Evolutionary conservation across 1,140 invertebrate genomes (phyloP), one percentile per base, ranked within the genome.

Genomic region (Ericerus pela): DNA sequence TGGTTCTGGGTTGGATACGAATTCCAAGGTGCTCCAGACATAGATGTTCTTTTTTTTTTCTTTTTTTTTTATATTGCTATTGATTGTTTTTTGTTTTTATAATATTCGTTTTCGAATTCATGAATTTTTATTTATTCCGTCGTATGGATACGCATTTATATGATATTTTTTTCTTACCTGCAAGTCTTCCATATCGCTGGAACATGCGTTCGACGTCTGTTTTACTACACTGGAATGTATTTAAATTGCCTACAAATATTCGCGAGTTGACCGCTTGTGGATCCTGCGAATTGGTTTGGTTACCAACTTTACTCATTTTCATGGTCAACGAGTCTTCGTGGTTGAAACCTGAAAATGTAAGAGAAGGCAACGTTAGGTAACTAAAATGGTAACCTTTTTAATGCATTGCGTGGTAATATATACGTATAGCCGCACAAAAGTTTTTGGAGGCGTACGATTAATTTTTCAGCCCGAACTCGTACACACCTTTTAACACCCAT

Each of bases 121-220:
- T 33, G 31, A 33, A 33, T 10, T 33, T 33, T 33, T 33, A 33
- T 33, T 11, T 33, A 11, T 33, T n/a, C n/a, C n/a, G n/a, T n/a
- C n/a, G n/a, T n/a, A n/a, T n/a, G n/a, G n/a, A n/a, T n/a, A n/a
- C n/a, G n/a, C n/a, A n/a, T n/a, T n/a, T n/a, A 47, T 47, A 53
- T 20, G 18, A 12, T 27, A 11, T 20, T 41, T 55, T 33, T 55
- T 22, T 38, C 69, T 73, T 69, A 85, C 83, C 87, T 61, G 82
- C 84, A 55, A 91, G 76, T 55, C 82, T 73, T 36, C 87, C 87
- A 69, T 90, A 91, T 63, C 83, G 74, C 64, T 85, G 81, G 70
- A 91, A 91, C 77, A 90, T 87, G 60, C 80, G 74, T 66, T 89
- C 85, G 47, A 91, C 83, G 71, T 89, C 86, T 60, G 85, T 87